Evolutionary conservation across 2,797 vertebrate genomes (phyloP), one percentile per base, ranked within the genome.

Genomic region (Caiman crocodilus): DNA sequence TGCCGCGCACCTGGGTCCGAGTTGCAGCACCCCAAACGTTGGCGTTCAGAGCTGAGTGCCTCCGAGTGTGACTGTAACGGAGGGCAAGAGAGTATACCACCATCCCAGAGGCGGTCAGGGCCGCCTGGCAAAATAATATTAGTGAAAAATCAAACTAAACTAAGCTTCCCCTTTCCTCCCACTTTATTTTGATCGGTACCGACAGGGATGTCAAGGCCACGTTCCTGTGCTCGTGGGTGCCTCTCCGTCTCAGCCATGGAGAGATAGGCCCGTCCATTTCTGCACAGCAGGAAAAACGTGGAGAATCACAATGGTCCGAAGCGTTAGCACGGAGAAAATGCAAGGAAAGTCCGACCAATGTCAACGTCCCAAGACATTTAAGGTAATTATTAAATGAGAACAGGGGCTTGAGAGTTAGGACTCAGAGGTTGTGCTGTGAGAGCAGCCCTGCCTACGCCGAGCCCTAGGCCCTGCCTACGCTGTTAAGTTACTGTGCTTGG

Each of bases 301-400:
- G 17, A 63, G 3, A 75, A 75, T 0, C 0, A 85, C 76, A 15
- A 4, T 0, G 0, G 15, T 35, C 6, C 50, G 69, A 32, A 35
- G 1, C 60, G 74, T 56, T 6, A 18, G 0, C 0, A 1, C 30
- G 76, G 28, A 56, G 16, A 73, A 73, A 26, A 21, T 21, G 23
- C 25, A 4, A 32, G 3, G 1, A 42, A 1, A 1, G 2, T 17
- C 58, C 76, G 42, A 50, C 75, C 28, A 14, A 60, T 11, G 26
- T 1, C 7, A 73, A 7, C 0, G 35, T 61, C 87, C 80, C 74
- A 28, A 59, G 0, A 0, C 2, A 11, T 61, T 21, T 12, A 74
- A 56, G 32, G 32, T 35, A 30, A 50, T 14, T 42, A 35, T 73
- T 50, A 50, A 50, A 50, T 50, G 42, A 25, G 14, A 42, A 42